These are phyloP conservation scores for Laupala kohalensis DNA, from an alignment of 1,140 invertebrate genomes.

Conservation along the genomic window DNA sequence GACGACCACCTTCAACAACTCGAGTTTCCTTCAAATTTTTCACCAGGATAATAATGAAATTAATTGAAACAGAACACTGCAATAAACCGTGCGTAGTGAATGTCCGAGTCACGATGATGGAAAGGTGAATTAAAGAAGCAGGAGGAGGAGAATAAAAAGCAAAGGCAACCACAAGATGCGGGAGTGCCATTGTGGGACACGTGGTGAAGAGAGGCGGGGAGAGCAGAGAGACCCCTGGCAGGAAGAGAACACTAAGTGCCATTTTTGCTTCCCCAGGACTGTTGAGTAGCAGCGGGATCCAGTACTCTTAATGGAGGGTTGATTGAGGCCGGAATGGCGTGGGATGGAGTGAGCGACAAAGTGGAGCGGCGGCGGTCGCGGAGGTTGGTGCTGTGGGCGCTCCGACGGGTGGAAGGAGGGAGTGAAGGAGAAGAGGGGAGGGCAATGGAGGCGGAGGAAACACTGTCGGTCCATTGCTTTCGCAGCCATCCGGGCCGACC, in stretches of 20 bases:
- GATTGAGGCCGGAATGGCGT: not conserved
- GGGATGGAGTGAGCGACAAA: not conserved
- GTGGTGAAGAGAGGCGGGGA: not conserved
- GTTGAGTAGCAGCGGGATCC: not conserved
- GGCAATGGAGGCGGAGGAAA: not conserved
- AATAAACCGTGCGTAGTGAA: too few relatives aligned
- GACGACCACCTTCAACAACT: too few relatives aligned
- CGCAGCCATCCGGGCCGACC: too few relatives aligned
- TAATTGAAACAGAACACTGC: too few relatives aligned
- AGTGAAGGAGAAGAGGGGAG: not conserved
- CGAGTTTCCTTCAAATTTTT: too few relatives aligned
- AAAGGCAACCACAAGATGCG: not conserved
- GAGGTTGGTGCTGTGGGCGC: not conserved
- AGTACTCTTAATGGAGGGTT: not conserved
- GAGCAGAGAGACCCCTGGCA: not conserved
- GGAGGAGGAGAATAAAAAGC: not conserved
- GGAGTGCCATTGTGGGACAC: not conserved
- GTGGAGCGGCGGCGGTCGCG: not conserved
- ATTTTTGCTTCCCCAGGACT: not conserved
- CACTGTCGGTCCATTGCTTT: not conserved
- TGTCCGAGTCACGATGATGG: not conserved
- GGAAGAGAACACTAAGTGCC: slow-evolving; percentile 1
- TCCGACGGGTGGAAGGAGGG: not conserved
- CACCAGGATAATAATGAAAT: too few relatives aligned
- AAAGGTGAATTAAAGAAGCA: not conserved